A percentile compares a stretch with the other conserved stretches of the same genome.
Evolutionary conservation across 2,797 vertebrate species (phyloP).

Genomic region (Merluccius polli): DNA sequence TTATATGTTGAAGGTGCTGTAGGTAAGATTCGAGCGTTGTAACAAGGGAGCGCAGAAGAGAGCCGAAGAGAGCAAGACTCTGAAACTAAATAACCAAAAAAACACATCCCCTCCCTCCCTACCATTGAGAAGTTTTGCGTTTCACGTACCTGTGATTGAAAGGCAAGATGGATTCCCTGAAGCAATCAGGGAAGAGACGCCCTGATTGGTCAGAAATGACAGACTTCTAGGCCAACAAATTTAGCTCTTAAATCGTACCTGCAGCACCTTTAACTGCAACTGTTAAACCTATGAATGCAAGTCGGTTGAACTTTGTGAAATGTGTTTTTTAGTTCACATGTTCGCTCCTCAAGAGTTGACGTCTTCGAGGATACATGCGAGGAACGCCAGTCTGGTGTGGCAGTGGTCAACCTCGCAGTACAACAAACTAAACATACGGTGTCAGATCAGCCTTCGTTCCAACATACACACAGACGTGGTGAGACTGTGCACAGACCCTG

Average conservation of each 20-base stretch:
- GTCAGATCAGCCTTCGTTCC: slow-evolving; percentile 42
- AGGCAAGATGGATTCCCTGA: too few species aligned
- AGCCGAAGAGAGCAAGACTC: too few species aligned
- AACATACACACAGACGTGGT: slow-evolving; percentile 33
- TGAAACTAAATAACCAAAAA: too few species aligned
- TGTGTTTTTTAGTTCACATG: slow-evolving; percentile 52
- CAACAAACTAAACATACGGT: slow-evolving; percentile 42
- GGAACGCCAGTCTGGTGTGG: slow-evolving; percentile 56
- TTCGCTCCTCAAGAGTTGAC: slow-evolving; percentile 17
- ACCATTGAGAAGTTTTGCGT: too few species aligned
- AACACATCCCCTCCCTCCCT: too few species aligned
- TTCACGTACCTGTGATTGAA: too few species aligned
- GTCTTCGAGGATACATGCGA: slow-evolving; percentile 22
- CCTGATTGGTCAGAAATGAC: too few species aligned
- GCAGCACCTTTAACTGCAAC: neutral
- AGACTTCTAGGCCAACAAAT: neutral
- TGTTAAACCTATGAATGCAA: neutral
- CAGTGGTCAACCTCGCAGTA: slow-evolving; percentile 35
- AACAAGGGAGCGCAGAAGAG: too few species aligned
- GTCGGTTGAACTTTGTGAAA: neutral
- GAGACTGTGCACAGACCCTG: too few species aligned
- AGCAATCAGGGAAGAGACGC: too few species aligned
- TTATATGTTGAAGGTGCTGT: neutral
- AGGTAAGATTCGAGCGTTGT: neutral
- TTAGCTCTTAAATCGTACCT: neutral